Base-by-base conservation (phyloP, 2,888 invertebrate species). In the Tipula confusa region DNA sequence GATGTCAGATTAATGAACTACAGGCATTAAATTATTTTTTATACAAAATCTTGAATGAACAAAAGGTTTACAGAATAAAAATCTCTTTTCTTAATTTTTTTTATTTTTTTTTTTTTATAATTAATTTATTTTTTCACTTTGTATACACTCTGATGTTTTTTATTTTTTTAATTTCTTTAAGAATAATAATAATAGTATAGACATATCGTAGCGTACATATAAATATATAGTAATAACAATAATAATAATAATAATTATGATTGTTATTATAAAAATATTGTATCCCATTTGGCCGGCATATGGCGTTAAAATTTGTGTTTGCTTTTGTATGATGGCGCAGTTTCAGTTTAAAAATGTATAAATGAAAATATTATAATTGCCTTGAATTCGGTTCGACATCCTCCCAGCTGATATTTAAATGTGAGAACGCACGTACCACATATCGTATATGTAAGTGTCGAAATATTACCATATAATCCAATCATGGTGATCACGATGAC, bases 1-100 rank as follows among this genome's bases (percentile, higher is more conserved):
- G 64, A 64, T 64, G 64, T 64, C 64, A 64, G 64, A 64, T 64
- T 64, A 64, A 64, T 64, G 64, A 64, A 64, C 64, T 64, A 64
- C 64, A 64, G 64, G 64, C 64, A 64, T 18, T 64, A 64, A n/a
- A n/a, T n/a, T n/a, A n/a, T n/a, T n/a, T n/a, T n/a, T n/a, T n/a
- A n/a, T n/a, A 64, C 18, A 64, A 64, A 64, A 9, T 24, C 24
- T 64, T 64, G 64, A 43, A 43, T 43, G n/a, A 64, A 64, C 64
- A 64, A 64, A 64, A 64, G 64, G 64, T 64, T 64, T 64, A 64
- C 64, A 24, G 11, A 33, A 33, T 9, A 33, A 24, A 18, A 64
- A 64, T 64, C 64, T 64, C 18, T 64, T 64, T 43, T 64, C 64
- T 64, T 43, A 43, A 43, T 15, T 43, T 64, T 64, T 64, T 64